Evolutionary conservation across 2,113 vertebrate species (phyloP).

Genomic region (Gallinago undulata): DNA sequence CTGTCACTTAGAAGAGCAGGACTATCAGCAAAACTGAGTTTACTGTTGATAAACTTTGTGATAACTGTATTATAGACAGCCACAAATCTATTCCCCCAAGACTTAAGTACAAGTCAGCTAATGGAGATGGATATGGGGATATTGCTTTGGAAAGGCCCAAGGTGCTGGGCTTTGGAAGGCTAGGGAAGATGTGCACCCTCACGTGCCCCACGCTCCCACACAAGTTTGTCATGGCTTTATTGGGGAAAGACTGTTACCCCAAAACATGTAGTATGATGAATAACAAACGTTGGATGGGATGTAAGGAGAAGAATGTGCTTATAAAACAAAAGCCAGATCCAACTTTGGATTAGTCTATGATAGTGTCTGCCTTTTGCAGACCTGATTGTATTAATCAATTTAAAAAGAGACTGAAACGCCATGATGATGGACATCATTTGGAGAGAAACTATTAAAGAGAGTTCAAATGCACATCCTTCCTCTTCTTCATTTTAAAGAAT

Average conservation of each 20-base stretch:
- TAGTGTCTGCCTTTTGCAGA: not conserved
- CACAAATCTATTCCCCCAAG: not conserved
- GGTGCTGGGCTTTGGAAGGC: not conserved
- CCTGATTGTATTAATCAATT: not conserved
- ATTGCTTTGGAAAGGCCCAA: not conserved
- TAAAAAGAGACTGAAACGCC: not conserved
- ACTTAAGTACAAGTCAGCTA: not conserved
- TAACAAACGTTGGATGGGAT: not conserved
- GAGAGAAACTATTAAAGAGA: not conserved
- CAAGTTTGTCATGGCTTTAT: not conserved
- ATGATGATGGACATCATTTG: not conserved
- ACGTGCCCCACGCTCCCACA: rapidly evolving
- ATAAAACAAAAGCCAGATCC: not conserved
- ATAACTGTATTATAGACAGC: not conserved
- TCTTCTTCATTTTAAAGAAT: not conserved
- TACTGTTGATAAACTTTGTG: not conserved
- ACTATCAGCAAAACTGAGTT: not conserved
- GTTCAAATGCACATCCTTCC: not conserved
- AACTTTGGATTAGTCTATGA: not conserved
- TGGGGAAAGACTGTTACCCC: not conserved
- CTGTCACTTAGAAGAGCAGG: not conserved
- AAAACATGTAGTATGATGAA: not conserved
- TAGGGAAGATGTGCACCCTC: not conserved
- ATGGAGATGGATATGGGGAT: not conserved
- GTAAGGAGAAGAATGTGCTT: not conserved